Evolutionary conservation across 2,113 vertebrate species (phyloP), one percentile per base, ranked within the genome.

Genomic region (Gallinago jamesoni): DNA sequence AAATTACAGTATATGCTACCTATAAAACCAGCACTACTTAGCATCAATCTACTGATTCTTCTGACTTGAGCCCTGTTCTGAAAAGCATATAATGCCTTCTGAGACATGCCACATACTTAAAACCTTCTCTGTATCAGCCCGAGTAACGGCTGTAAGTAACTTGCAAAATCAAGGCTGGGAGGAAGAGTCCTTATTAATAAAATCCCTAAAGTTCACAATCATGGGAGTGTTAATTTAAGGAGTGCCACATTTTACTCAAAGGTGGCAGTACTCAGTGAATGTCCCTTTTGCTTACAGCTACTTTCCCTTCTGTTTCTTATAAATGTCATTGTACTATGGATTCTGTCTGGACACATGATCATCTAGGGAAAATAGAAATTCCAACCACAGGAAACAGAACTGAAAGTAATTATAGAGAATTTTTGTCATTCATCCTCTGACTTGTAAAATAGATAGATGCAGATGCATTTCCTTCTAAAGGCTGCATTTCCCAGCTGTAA

Each of bases 261-360:
- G 64, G 30, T 84, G 56, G 33, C 64, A 84, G 39, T 33, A 33
- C 87, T 89, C 55, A 35, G 35, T 73, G 56, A 87, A 64, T 16
- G 20, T n/a, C 41, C 31, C 63, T 82, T 88, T 87, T 73, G n/a
- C 62, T 74, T 69, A 28, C 69, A 50, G 74, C 57, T 89, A 31
- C 86, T 93, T 96, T 96, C 89, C 41, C 41, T 96, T 94, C 62
- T 92, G 39, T 92, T 97, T 97, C 90, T 66, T 87, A 84, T 41
- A 96, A 96, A 87, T 50, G 66, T 43, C 35, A 82, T 27, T 62
- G 24, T 45, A 57, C 24, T 50, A 45, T 66, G 50, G n/a, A 50
- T 50, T 89, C 31, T 59, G 28, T 13, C 89, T 91, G 91, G 87
- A 89, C 62, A 41, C 22, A 19, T 27, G 30, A 50, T 19, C 6